Evolutionary conservation across 1,140 invertebrate genomes (phyloP).

Genomic region (Micrasema longulum): DNA sequence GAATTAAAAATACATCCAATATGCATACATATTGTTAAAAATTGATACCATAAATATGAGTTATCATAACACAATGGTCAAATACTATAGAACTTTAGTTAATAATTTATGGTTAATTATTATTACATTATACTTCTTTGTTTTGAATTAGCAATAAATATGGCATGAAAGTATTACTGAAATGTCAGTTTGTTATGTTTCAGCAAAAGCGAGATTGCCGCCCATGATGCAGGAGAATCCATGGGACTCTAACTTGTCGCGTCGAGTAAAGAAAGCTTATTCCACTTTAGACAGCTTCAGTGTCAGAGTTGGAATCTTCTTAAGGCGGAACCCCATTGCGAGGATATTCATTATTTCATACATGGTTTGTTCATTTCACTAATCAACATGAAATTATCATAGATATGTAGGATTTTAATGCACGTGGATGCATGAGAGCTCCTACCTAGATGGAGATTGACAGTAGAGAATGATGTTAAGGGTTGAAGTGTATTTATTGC

Average conservation of each 20-base stretch:
- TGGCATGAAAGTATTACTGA: neutral
- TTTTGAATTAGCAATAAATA: neutral
- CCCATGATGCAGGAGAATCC: constrained; percentile 83
- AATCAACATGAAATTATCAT: too few species aligned
- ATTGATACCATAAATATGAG: too few species aligned
- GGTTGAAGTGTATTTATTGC: too few species aligned
- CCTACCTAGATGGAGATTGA: too few species aligned
- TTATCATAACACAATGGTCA: too few species aligned
- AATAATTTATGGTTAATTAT: too few species aligned
- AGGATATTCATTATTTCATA: constrained; percentile 78
- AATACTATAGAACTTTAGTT: neutral
- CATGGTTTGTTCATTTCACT: constrained; percentile 45
- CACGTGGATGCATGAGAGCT: too few species aligned
- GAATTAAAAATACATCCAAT: too few species aligned
- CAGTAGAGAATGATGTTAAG: too few species aligned
- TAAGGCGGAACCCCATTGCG: constrained; percentile 84
- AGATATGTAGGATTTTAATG: too few species aligned
- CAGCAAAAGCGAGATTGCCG: constrained; percentile 75
- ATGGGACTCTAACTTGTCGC: constrained; percentile 81
- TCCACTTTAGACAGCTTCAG: constrained; percentile 78
- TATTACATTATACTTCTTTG: neutral
- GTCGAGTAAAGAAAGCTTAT: constrained; percentile 84
- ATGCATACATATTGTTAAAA: too few species aligned
- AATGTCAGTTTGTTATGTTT: constrained; percentile 25
- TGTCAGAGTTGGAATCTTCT: constrained; percentile 82